Evolutionary conservation across 2,888 invertebrate species (phyloP).

Genomic region (Diachrysia chrysitis): DNA sequence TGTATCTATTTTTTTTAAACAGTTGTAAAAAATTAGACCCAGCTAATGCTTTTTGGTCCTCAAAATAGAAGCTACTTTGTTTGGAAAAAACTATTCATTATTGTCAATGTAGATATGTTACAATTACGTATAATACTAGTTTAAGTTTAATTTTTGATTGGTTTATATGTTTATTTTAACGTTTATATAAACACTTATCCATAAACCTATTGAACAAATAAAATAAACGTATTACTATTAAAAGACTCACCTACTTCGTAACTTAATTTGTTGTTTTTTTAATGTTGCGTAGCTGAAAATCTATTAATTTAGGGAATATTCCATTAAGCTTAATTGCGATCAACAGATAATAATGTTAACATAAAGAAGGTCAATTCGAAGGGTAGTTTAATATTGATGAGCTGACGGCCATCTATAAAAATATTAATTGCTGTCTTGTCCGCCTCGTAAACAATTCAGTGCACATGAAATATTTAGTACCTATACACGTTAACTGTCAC

Average conservation of each 20-base stretch:
- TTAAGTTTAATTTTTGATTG: no score
- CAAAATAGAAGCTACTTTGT: no score
- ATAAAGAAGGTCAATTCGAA: slow-evolving; percentile 73
- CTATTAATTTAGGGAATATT: slow-evolving; percentile 63
- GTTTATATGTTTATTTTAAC: no score
- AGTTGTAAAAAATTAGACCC: no score
- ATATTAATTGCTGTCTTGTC: slow-evolving; percentile 84
- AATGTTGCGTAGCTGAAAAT: slow-evolving; percentile 11
- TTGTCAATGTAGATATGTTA: no score
- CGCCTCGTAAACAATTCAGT: slow-evolving; percentile 79
- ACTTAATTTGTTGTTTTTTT: background rate
- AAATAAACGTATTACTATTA: no score
- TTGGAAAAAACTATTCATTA: no score
- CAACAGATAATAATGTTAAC: slow-evolving; percentile 69
- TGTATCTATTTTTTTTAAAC: no score
- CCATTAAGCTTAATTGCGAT: slow-evolving; percentile 65
- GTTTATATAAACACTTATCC: no score
- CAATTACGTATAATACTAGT: no score
- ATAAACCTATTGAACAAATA: no score
- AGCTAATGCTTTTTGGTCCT: background rate
- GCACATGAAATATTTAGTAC: slow-evolving; percentile 73
- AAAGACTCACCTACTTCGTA: no score
- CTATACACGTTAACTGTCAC: slow-evolving; percentile 47
- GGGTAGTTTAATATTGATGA: slow-evolving; percentile 83
- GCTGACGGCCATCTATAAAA: slow-evolving; percentile 79